Evolutionary conservation across 2,113 vertebrate species (phyloP).

Genomic region (Podarcis muralis): DNA sequence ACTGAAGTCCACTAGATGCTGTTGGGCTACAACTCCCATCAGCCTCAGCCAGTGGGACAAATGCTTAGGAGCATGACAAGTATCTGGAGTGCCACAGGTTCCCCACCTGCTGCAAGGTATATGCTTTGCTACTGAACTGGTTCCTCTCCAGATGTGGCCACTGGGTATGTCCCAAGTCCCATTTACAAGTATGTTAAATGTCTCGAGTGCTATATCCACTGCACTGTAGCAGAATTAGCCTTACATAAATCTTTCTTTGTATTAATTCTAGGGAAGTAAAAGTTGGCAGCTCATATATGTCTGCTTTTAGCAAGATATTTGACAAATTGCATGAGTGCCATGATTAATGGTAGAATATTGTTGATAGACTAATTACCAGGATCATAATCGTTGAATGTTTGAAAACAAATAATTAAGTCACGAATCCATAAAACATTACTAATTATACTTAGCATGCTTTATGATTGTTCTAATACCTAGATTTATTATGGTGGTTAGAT

Average conservation of each 20-base stretch:
- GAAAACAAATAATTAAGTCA: constrained; percentile 29
- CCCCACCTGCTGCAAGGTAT: neutral
- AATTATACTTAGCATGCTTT: neutral
- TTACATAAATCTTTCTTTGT: constrained; percentile 38
- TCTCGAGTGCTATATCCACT: constrained; percentile 34
- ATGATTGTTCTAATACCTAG: constrained; percentile 11
- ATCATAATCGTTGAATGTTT: constrained; percentile 12
- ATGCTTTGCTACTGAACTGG: neutral
- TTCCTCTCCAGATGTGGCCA: neutral
- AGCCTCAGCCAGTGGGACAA: no score
- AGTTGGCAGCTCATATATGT: constrained; percentile 6
- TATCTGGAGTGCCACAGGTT: neutral
- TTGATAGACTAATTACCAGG: constrained; percentile 34
- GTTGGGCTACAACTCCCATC: no score
- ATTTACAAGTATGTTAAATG: constrained; percentile 1
- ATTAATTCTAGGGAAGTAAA: constrained; percentile 22
- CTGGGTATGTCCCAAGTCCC: neutral
- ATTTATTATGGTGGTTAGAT: neutral
- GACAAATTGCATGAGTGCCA: neutral
- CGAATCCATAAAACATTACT: constrained; percentile 16
- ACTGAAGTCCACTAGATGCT: no score
- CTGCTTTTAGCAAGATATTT: neutral
- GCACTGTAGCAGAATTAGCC: constrained; percentile 31
- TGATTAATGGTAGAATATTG: neutral
- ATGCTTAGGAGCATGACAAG: neutral